Evolutionary conservation across 2,113 vertebrate species (phyloP), one percentile per base, ranked within the genome.

Genomic region (Taxidea taxus): DNA sequence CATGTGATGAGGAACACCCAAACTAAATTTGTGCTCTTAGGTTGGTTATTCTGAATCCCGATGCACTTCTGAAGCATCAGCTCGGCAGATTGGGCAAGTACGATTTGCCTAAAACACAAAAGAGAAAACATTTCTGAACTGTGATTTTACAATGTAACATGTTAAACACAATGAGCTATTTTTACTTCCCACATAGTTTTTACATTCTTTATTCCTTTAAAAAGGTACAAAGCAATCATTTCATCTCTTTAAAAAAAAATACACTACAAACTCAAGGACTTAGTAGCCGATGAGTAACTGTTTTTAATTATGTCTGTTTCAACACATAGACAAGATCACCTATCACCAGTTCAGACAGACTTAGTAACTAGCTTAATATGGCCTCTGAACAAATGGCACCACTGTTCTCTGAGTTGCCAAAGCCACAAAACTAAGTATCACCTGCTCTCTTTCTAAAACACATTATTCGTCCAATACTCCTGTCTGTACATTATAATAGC

Each of bases 11-110:
- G 98, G 98, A 98, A 99, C 98, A 98, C 97, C 95, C 98, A 98
- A 98, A 98, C 95, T 94, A 98, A 96, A 98, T 94, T 98, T 98
- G 98, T 99, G 98, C 98, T 98, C 97, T 97, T 98, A 97, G 97
- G 97, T 95, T 97, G 97, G 98, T 99, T 99, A 99, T 99, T 99
- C 99, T 62, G 99, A 99, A 99, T 99, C 99, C 98, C 99, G 99
- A 98, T 99, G 99, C 95, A 99, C 99, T 99, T 99, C 99, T 0
- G 99, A 99, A 97, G 99, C 99, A 97, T 99, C 99, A 90, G 99
- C 99, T 99, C 99, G 99, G 98, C 99, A 99, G 98, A 99, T 99
- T 1, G 99, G 99, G 98, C 99, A 99, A 94, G 99, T 99, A 96
- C 99, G 99, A 98, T 99, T 99, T 81, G 99, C 99, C 99, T 99